Evolutionary conservation across 2,113 vertebrate species (phyloP), one percentile per base, ranked within the genome.

Genomic region (Cololabis saira): DNA sequence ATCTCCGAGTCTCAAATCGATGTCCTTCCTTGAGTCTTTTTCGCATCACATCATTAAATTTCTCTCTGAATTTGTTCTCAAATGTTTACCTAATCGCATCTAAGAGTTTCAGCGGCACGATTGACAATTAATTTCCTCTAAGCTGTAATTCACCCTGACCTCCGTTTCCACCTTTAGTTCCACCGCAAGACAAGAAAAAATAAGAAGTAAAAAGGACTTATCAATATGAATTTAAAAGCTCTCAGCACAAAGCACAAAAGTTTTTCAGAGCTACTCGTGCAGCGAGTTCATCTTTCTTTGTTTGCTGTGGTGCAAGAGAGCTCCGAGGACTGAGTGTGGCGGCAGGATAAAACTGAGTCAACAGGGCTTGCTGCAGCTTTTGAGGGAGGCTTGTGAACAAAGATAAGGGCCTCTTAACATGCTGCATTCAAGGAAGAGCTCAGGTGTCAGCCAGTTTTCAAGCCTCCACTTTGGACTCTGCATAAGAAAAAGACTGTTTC

Each of bases 371-470:
- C 57, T 78, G 59, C 27, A 41, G 56, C 54, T 68, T 64, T 51
- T 45, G 61, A 51, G 47, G 18, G 76, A 64, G 61, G 74, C 60
- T 75, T 58, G 60, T 56, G 58, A 73, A 54, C 65, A 55, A 33
- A 78, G 82, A 85, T 87, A 85, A 85, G 72, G 48, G 18, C 47
- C 59, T 62, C 15, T 51, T 54, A 63, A 57, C 42, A 19, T 40
- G 55, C 13, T 33, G 62, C 64, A 24, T 40, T 52, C 33, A 1
- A 55, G 44, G 9, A 14, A 41, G n/a, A 54, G 65, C 47, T 64
- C 66, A 66, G 58, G 65, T 74, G 75, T 74, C 68, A 15, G 19
- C 41, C 44, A 78, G 79, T 78, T 80, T 82, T 83, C 65, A 71
- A 78, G 51, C 57, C 24, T 4, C 21, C 21, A n/a, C 57, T 58